Base-by-base conservation (phyloP, 1,140 invertebrate species). In the Limonius californicus region DNA sequence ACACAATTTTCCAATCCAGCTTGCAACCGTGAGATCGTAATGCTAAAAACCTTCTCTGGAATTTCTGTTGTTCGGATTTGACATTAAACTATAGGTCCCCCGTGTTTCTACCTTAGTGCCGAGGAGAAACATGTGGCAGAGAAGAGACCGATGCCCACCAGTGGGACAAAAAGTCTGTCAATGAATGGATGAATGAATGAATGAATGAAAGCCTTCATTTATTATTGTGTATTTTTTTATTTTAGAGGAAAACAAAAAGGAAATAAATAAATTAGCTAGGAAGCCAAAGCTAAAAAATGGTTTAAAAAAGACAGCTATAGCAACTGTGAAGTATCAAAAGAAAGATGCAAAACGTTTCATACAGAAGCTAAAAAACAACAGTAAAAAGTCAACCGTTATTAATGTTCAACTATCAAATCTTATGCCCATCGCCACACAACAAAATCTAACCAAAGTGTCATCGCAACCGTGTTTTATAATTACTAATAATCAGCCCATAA, bases 391-490 rank as follows among this genome's bases (percentile, higher is more conserved):
- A 12, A 7, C 45, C 4, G 16, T 50, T 21, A 19, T 50, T 18
- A 50, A 18, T 7, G 7, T 50, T 11, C 45, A 50, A 11, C 2
- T 50, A 11, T 50, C 45, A 21, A 50, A 50, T 50, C 3, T 50
- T 18, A 50, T 50, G 7, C 45, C n/a, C 45, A 21, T 19, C 14
- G 15, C n/a, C 4, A 15, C 12, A 18, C 53, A 23, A 15, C 20
- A 30, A 27, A 23, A 2, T 23, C 2, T 32, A 4, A 1, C 27
- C 4, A 55, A 23, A 32, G 50, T 54, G 20, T 32, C 62, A 16
- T 62, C 61, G 21, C 64, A 64, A 50, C 58, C 68, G 1, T 72
- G 66, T 62, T 70, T 70, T 39, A 65, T 72, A 16, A 63, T 70
- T 15, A 67, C 68, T 16, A 72, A 66, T 53, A 62, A 62, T 1